Percentiles rank a stretch among this genome's conserved stretches.
phyloP scores from a whole-genome alignment of 2,888 invertebrate species.

The Steromphala cineraria region DNA sequence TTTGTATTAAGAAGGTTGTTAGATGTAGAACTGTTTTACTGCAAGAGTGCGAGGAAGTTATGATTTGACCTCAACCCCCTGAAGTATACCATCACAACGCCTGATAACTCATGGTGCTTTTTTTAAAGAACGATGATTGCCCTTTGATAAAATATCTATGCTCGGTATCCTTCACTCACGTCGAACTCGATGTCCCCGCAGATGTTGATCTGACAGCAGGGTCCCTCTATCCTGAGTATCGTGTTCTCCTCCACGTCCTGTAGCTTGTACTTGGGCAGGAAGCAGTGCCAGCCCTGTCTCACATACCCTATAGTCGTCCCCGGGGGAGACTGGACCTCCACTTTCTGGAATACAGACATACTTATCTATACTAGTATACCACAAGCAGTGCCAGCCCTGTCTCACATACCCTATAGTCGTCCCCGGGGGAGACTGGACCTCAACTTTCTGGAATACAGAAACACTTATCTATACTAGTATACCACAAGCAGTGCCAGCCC shows the following conservation, averaged over 20 bases:
- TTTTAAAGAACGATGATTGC: too few species aligned
- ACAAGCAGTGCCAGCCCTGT: conserved; percentile 71
- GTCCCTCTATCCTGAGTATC: conserved; percentile 66
- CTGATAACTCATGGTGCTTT: too few species aligned
- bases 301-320: conserved; percentile 69
- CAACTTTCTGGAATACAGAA: conserved; percentile 64
- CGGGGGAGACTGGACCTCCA: conserved; percentile 70
- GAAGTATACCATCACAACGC: too few species aligned
- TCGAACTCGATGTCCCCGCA: conserved; percentile 89
- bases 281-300: conserved; percentile 69
- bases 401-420: conserved; percentile 65
- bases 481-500: conserved; percentile 70
- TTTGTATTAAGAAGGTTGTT: too few species aligned
- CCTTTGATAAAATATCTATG: too few species aligned
- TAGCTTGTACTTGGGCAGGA: conserved; percentile 67
- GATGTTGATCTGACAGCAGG: conserved; percentile 84
- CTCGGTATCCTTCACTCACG: conserved; percentile 44
- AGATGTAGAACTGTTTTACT: too few species aligned
- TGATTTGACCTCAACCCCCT: too few species aligned
- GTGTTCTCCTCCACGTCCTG: conserved; percentile 66
- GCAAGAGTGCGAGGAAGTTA: too few species aligned
- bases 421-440: conserved; percentile 71
- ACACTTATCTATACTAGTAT: too few species aligned
- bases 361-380: too few species aligned
- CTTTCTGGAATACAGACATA: conserved; percentile 54